Evolutionary conservation across 2,888 invertebrate species (phyloP).

Genomic region (Acleris sparsana): DNA sequence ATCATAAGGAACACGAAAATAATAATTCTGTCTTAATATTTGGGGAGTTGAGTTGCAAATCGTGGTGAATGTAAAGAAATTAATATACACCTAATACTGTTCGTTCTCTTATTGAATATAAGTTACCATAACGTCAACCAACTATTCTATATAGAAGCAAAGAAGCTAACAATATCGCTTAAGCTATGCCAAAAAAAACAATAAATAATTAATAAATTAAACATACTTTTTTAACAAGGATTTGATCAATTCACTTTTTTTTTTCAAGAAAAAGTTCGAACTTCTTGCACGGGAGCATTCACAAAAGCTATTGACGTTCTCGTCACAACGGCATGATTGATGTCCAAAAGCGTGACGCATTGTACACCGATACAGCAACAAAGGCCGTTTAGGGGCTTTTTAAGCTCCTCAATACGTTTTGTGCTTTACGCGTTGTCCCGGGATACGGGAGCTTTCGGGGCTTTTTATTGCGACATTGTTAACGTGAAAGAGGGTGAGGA

Average conservation of each 20-base stretch:
- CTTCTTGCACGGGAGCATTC: neutral
- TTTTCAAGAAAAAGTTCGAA: neutral
- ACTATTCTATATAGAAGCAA: no score
- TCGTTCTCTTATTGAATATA: no score
- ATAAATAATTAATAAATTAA: no score
- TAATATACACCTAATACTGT: no score
- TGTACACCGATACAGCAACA: conserved; percentile 16
- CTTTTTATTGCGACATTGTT: neutral
- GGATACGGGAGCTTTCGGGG: conserved; percentile 6
- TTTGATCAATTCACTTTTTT: neutral
- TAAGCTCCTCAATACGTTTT: conserved; percentile 14
- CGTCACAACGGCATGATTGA: conserved; percentile 21
- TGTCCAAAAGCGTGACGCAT: conserved; percentile 12
- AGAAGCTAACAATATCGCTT: no score
- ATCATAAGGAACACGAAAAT: no score
- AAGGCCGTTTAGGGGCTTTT: conserved; percentile 22
- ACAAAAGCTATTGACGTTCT: conserved; percentile 13
- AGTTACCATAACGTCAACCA: no score
- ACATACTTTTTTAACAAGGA: no score
- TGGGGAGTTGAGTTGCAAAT: no score
- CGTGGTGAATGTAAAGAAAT: no score
- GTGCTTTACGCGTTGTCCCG: conserved; percentile 17
- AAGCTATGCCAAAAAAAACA: no score
- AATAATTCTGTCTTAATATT: no score
- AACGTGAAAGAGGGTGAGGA: neutral